Percentiles rank a stretch among this genome's conserved stretches.
Evolutionary conservation across 2,113 vertebrate genomes (phyloP).

Genomic region (Ctenomys sociabilis): DNA sequence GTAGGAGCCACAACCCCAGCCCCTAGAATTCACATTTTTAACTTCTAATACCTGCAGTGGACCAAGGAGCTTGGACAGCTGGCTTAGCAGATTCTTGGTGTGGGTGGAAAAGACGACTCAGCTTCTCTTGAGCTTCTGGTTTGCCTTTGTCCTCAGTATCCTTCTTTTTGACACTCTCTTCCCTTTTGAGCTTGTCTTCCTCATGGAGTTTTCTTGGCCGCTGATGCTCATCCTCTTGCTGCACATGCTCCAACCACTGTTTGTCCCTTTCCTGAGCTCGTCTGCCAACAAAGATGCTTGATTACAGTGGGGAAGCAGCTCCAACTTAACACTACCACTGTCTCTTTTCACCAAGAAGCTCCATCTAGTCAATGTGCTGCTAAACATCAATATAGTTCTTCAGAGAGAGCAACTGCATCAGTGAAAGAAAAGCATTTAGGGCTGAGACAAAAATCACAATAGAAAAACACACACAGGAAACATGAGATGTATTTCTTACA

Average conservation of each 20-base stretch:
- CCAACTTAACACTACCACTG: fast-evolving
- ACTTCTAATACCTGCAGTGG: conserved; percentile 86
- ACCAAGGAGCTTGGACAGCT: conserved; percentile 89
- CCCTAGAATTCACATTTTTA: neutral
- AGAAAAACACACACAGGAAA: conserved; percentile 7
- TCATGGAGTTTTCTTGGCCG: conserved; percentile 84
- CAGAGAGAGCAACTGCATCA: neutral
- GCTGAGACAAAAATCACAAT: neutral
- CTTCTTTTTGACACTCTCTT: conserved; percentile 87
- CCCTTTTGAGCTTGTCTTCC: conserved; percentile 86
- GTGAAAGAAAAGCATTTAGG: neutral
- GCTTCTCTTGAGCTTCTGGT: conserved; percentile 92
- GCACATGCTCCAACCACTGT: conserved; percentile 84
- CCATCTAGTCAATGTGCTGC: neutral
- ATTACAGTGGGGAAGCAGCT: neutral
- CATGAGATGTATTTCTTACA: neutral
- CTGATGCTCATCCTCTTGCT: conserved; percentile 83
- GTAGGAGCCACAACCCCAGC: neutral
- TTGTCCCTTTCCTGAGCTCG: conserved; percentile 87
- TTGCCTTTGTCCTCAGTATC: conserved; percentile 86
- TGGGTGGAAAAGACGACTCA: conserved; percentile 92
- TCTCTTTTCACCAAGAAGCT: neutral
- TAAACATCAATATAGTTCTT: neutral
- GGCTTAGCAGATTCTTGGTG: conserved; percentile 88
- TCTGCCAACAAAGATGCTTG: conserved; percentile 72